These are phyloP conservation scores for Oreohelix idahoensis DNA, from an alignment of 1,140 invertebrate species.

Conservation along the genomic window DNA sequence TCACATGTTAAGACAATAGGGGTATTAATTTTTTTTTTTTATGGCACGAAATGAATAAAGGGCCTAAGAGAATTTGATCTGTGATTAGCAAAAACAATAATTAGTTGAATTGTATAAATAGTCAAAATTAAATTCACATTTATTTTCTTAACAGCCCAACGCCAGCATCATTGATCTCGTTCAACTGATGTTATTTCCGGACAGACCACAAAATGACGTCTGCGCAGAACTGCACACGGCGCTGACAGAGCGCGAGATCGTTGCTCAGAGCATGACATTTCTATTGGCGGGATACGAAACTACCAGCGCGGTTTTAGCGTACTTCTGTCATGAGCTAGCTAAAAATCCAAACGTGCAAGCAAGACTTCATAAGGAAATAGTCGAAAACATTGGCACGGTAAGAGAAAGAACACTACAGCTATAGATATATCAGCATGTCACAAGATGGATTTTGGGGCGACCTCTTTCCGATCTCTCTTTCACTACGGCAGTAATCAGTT, in stretches of 20 bases:
- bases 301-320: constrained; percentile 74
- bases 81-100: too few relatives aligned
- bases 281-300: constrained; percentile 73
- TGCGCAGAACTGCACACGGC: not conserved
- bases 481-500: too few relatives aligned
- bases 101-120: too few relatives aligned
- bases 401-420: not conserved
- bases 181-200: constrained; percentile 65
- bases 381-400: constrained; percentile 46
- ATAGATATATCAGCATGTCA: too few relatives aligned
- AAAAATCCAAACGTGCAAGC: constrained; percentile 73
- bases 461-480: too few relatives aligned
- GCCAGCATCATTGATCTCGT: constrained; percentile 58
- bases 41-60: too few relatives aligned
- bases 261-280: constrained; percentile 66
- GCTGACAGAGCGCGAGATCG: constrained; percentile 65
- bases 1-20: too few relatives aligned
- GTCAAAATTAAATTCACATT: not conserved
- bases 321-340: constrained; percentile 72
- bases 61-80: too few relatives aligned
- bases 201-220: constrained; percentile 33
- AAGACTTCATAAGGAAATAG: constrained; percentile 71
- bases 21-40: too few relatives aligned
- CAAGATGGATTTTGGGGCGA: too few relatives aligned
- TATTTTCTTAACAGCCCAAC: constrained; percentile 48